phyloP scores from a whole-genome alignment of 2,113 vertebrate genomes.

The Nyctereutes procyonoides region DNA sequence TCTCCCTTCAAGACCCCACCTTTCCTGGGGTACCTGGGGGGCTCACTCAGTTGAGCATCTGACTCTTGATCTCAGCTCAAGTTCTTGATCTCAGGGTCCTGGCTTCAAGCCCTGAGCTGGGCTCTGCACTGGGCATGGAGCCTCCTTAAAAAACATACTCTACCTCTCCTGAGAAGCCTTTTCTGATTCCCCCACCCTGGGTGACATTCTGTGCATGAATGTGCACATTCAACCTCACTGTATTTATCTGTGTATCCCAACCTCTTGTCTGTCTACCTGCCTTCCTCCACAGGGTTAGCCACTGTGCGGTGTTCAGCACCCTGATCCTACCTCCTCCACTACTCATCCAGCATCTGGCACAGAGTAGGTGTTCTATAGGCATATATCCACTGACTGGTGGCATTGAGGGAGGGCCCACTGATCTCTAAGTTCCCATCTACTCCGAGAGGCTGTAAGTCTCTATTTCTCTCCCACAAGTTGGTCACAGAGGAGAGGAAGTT shows the following conservation, averaged over 20 bases:
- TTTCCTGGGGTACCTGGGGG: not conserved
- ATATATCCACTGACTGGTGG: no score
- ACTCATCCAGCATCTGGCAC: not conserved
- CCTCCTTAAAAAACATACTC: not conserved
- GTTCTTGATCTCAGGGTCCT: not conserved
- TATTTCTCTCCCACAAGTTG: not conserved
- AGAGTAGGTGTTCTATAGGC: not conserved
- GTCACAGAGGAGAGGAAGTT: slow-evolving; percentile 48
- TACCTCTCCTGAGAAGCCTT: not conserved
- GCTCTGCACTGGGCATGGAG: not conserved
- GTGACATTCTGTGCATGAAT: not conserved
- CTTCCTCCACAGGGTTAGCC: not conserved
- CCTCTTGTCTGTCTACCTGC: not conserved
- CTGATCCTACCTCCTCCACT: no score
- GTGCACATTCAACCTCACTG: accelerated
- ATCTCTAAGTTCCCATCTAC: not conserved
- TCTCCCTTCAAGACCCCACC: not conserved
- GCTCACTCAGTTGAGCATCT: not conserved
- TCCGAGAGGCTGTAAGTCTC: not conserved
- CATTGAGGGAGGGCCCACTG: not conserved
- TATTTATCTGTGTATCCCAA: not conserved
- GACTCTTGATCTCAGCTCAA: not conserved
- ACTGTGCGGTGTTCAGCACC: not conserved
- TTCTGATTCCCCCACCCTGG: not conserved
- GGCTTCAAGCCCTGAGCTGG: not conserved